A percentile compares a stretch with the other conserved stretches of the same genome.
Evolutionary conservation across 2,888 invertebrate species (phyloP).

Genomic region (Tolmerus cingulatus): DNA sequence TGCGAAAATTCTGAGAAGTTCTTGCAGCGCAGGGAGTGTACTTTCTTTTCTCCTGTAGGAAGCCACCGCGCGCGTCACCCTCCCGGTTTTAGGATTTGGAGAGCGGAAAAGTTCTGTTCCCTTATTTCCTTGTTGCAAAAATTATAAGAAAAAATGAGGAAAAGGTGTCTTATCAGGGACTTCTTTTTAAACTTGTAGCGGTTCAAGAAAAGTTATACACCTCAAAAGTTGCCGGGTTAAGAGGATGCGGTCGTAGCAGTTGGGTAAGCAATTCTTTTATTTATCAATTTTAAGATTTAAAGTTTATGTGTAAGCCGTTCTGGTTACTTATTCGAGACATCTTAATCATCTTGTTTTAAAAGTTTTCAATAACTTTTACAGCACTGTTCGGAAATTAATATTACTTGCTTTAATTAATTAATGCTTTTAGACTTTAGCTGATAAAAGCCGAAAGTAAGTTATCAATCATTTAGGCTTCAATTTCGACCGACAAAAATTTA

Average conservation of each 20-base stretch:
- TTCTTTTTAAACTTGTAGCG: background rate
- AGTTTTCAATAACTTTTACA: background rate
- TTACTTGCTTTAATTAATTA: no score
- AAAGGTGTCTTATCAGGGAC: background rate
- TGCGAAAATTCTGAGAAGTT: background rate
- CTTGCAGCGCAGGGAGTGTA: background rate
- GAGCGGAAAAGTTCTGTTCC: background rate
- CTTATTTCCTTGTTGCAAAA: background rate
- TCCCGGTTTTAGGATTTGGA: background rate
- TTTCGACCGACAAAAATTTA: no score
- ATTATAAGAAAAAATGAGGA: background rate
- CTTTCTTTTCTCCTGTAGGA: background rate
- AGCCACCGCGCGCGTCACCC: background rate
- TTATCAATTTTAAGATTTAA: background rate
- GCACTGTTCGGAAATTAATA: no score
- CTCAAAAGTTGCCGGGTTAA: background rate
- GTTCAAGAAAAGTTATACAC: background rate
- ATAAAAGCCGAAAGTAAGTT: no score
- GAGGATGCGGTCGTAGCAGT: background rate
- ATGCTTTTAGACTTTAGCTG: no score
- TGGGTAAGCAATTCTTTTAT: background rate
- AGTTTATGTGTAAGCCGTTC: background rate
- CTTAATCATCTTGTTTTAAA: background rate
- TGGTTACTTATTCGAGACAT: background rate
- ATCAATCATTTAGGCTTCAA: no score